Evolutionary conservation across 1,140 invertebrate genomes (phyloP).

Genomic region (Ceratosolen fusciceps): DNA sequence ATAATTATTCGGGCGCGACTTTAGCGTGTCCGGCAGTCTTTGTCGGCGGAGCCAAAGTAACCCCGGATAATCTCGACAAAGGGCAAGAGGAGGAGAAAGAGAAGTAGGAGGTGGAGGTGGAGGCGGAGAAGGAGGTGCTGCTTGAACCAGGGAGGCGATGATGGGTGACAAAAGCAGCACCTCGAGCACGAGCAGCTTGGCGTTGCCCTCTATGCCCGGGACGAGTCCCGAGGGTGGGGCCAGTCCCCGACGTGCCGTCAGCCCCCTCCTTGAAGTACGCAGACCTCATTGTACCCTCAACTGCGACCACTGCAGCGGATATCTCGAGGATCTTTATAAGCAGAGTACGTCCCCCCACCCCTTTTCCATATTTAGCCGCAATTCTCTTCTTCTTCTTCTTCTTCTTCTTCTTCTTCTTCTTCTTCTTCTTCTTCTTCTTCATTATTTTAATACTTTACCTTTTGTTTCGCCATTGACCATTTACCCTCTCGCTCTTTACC

Average conservation of each 20-base stretch:
- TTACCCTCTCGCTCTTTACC: too few species aligned
- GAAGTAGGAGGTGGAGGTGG: background rate
- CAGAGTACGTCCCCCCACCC: conserved; percentile 73
- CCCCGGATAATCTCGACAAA: background rate
- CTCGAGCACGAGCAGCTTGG: conserved; percentile 63
- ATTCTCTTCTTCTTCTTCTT: too few species aligned
- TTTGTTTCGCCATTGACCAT: too few species aligned
- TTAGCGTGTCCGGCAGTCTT: background rate
- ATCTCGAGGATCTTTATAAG: conserved; percentile 79
- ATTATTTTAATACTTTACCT: too few species aligned
- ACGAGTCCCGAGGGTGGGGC: conserved; percentile 65
- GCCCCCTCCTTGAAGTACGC: conserved; percentile 78
- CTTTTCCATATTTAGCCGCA: too few species aligned
- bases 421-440: too few species aligned
- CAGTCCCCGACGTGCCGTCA: conserved; percentile 77
- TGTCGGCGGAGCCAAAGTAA: background rate
- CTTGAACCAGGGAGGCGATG: conserved; percentile 29
- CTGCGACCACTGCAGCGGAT: conserved; percentile 78
- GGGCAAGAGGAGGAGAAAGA: background rate
- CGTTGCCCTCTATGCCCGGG: conserved; percentile 61
- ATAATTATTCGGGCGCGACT: background rate
- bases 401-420: too few species aligned
- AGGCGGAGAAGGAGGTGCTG: background rate
- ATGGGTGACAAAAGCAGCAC: conserved; percentile 64
- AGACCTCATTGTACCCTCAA: conserved; percentile 81